Evolutionary conservation across 2,888 invertebrate species (phyloP).

Genomic region (Cerastis leucographa): DNA sequence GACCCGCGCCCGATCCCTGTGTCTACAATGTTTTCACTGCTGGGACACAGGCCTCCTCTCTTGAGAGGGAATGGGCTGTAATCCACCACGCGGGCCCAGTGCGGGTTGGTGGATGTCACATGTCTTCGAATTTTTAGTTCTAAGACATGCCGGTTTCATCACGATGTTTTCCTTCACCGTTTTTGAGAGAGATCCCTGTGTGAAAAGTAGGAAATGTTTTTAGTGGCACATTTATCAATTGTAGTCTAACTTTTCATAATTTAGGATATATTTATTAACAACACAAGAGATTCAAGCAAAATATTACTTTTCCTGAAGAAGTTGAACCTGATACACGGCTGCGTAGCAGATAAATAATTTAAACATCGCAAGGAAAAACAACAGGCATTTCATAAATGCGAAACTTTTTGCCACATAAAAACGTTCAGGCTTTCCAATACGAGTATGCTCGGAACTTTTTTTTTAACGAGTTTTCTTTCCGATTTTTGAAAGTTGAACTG

Average conservation of each 20-base stretch:
- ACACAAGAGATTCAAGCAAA: constrained; percentile 3
- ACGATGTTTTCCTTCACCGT: no score
- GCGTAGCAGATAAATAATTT: background rate
- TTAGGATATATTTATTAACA: background rate
- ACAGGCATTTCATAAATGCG: constrained; percentile 20
- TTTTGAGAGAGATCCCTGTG: no score
- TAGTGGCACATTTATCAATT: no score
- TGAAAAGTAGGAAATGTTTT: no score
- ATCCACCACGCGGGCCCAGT: no score
- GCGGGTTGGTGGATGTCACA: no score
- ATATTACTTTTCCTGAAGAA: background rate
- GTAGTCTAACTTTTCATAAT: background rate
- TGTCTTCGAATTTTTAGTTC: no score
- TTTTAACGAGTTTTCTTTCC: background rate
- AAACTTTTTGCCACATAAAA: constrained; percentile 23
- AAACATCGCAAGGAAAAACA: constrained; percentile 2
- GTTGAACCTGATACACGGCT: background rate
- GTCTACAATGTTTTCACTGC: no score
- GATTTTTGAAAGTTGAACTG: background rate
- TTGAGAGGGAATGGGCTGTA: no score
- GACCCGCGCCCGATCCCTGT: no score
- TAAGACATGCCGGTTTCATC: no score
- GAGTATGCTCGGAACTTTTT: background rate
- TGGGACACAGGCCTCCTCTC: no score
- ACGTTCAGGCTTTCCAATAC: constrained; percentile 2